phyloP scores from a whole-genome alignment of 2,797 vertebrate genomes.

The Manis pentadactyla region DNA sequence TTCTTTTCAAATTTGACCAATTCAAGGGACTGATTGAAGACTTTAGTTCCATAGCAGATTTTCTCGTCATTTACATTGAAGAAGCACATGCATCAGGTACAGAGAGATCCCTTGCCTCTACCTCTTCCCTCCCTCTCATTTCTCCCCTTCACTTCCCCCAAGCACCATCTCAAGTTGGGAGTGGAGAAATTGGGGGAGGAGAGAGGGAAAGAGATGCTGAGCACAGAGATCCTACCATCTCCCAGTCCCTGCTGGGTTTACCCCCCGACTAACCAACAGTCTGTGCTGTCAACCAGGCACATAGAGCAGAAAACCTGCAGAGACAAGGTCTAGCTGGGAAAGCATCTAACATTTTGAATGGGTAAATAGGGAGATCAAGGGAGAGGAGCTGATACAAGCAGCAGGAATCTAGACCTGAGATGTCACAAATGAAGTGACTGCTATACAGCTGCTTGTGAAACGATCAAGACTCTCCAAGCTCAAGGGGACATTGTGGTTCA shows the following conservation, averaged over 20 bases:
- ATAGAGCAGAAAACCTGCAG: not conserved
- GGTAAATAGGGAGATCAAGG: not conserved
- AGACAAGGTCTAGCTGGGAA: not conserved
- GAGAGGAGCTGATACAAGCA: not conserved
- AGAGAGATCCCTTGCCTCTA: not conserved
- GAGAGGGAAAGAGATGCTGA: not conserved
- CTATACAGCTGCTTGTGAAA: not conserved
- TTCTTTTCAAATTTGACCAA: slow-evolving; percentile 94
- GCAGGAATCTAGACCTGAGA: slow-evolving; percentile 8
- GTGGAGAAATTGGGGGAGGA: not conserved
- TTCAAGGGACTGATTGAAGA: slow-evolving; percentile 94
- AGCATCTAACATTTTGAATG: not conserved
- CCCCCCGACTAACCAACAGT: not conserved
- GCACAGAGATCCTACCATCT: not conserved
- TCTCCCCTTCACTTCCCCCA: not conserved
- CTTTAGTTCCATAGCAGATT: slow-evolving; percentile 91
- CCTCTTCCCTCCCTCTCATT: not conserved
- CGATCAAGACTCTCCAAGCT: not conserved
- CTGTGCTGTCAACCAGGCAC: not conserved
- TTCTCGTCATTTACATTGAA: slow-evolving; percentile 94
- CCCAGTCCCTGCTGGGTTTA: not conserved
- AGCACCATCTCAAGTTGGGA: not conserved
- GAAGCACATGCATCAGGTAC: slow-evolving; percentile 96
- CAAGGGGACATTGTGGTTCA: not conserved
- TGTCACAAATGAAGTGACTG: not conserved